A percentile compares a stretch with the other conserved stretches of the same genome.
phyloP scores from a whole-genome alignment of 2,113 vertebrate species.

The Laterallus jamaicensis region DNA sequence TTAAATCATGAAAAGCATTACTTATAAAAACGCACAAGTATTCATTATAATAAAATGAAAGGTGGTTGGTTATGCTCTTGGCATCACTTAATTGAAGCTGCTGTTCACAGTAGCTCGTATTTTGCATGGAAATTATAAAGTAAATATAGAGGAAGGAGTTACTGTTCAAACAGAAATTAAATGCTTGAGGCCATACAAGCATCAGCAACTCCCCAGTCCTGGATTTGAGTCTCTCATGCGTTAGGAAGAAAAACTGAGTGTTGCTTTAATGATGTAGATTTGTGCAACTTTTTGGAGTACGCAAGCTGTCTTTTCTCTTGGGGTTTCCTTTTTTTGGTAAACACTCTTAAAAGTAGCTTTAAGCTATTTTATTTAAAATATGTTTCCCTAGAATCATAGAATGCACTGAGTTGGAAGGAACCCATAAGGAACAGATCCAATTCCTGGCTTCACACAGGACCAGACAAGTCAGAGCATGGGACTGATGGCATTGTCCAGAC shows the following conservation, averaged over 20 bases:
- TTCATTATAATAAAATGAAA: background rate
- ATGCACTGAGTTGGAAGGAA: too few relatives aligned
- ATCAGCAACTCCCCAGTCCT: background rate
- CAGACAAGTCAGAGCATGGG: too few relatives aligned
- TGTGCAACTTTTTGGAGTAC: background rate
- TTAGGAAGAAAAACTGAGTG: background rate
- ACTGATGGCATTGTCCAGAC: too few relatives aligned
- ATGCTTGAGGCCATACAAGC: background rate
- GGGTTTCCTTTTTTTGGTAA: background rate
- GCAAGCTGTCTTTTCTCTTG: background rate
- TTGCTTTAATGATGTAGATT: background rate
- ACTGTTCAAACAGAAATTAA: background rate
- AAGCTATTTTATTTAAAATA: background rate
- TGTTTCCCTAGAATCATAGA: background rate
- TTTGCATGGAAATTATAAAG: background rate
- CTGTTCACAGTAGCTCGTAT: background rate
- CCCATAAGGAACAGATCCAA: too few relatives aligned
- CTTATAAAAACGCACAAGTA: background rate
- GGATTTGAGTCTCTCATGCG: background rate
- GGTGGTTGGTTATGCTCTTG: background rate
- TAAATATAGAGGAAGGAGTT: background rate
- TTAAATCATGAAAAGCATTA: background rate
- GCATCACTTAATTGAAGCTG: background rate
- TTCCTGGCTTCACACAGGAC: too few relatives aligned
- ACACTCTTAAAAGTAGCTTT: background rate